Percentiles rank a stretch among this genome's conserved stretches.
Evolutionary conservation across 1,140 invertebrate species (phyloP).

Genomic region (Saccostrea echinata): DNA sequence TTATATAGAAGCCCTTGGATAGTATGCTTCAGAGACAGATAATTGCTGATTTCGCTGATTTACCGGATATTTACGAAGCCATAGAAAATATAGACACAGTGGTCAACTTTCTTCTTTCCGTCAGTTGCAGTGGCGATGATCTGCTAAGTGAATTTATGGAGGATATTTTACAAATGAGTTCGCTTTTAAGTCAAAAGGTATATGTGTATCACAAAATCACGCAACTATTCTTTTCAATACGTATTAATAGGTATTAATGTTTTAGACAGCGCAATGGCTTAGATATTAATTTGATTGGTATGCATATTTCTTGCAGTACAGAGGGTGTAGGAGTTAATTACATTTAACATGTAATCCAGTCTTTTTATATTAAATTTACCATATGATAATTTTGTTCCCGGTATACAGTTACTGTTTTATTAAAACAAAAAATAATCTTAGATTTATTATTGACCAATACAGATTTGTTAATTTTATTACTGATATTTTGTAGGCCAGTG

Average conservation of each 20-base stretch:
- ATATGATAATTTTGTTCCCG: no score
- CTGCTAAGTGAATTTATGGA: neutral
- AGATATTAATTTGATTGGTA: no score
- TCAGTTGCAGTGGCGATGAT: neutral
- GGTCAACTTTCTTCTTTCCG: neutral
- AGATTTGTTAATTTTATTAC: neutral
- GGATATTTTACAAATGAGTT: neutral
- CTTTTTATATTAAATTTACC: no score
- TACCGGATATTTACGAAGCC: neutral
- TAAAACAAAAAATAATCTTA: no score
- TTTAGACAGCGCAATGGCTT: no score
- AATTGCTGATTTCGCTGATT: neutral
- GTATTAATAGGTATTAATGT: no score
- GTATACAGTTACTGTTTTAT: no score
- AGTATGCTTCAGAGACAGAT: neutral
- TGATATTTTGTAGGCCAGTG: neutral
- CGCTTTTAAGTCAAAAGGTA: neutral
- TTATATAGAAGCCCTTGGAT: neutral
- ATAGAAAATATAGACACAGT: neutral
- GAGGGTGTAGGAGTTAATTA: no score
- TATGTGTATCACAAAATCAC: neutral
- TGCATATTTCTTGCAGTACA: no score
- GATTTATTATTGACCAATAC: no score
- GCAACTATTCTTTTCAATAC: no score
- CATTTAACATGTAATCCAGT: no score